phyloP scores from a whole-genome alignment of 1,140 invertebrate species.

The Drosophila novamexicana region DNA sequence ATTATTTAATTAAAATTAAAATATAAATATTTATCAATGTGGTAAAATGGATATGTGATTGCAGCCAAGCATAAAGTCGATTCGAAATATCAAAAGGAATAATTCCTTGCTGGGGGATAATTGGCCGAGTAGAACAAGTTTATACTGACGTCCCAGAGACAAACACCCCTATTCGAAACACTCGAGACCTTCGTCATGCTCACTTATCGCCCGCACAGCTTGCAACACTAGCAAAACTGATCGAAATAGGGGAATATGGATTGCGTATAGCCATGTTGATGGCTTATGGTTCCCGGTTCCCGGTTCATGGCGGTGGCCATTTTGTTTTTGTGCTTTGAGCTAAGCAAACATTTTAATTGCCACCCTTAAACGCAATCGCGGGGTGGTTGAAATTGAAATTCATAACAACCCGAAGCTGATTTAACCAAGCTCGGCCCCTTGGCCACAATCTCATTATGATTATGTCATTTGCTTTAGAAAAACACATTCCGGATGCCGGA shows the following conservation, averaged over 20 bases:
- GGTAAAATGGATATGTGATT: no score
- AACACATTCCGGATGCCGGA: slow-evolving; percentile 45
- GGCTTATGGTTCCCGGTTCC: neutral
- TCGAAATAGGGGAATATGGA: neutral
- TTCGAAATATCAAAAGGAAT: no score
- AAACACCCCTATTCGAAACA: slow-evolving; percentile 16
- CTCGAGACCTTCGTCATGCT: slow-evolving; percentile 39
- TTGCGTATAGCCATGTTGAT: slow-evolving; percentile 6
- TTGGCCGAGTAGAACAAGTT: slow-evolving; percentile 2
- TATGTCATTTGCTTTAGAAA: slow-evolving; percentile 73
- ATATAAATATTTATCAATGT: no score
- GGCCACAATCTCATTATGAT: slow-evolving; percentile 57
- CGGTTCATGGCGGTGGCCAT: slow-evolving; percentile 49
- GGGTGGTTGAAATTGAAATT: slow-evolving; percentile 69
- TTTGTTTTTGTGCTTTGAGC: slow-evolving; percentile 42
- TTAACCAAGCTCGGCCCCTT: neutral
- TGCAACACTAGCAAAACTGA: slow-evolving; percentile 25
- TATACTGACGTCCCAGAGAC: neutral
- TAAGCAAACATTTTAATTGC: slow-evolving; percentile 79
- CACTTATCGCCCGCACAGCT: slow-evolving; percentile 47
- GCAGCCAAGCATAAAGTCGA: no score
- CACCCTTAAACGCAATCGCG: slow-evolving; percentile 49
- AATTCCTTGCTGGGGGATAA: no score
- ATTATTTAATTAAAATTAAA: no score
- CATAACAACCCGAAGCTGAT: slow-evolving; percentile 10